phyloP scores from a whole-genome alignment of 2,797 vertebrate genomes.

The Peromyscus melanophrys region DNA sequence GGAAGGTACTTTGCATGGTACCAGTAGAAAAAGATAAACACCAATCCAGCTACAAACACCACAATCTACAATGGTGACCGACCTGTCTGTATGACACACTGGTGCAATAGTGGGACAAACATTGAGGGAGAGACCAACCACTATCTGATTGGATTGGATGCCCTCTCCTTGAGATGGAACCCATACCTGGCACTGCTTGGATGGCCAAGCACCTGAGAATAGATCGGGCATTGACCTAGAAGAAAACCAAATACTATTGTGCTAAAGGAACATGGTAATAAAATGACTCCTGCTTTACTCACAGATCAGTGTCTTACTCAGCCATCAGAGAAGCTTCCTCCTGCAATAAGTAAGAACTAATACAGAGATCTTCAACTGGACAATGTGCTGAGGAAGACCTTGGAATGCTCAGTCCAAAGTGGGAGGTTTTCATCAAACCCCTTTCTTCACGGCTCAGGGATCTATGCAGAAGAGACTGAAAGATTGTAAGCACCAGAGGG shows the following conservation, averaged over 20 bases:
- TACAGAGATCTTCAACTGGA: background rate
- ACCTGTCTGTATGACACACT: background rate
- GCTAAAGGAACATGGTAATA: background rate
- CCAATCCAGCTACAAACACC: background rate
- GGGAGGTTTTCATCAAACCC: background rate
- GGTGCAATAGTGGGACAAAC: background rate
- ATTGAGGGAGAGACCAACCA: background rate
- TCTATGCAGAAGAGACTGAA: background rate
- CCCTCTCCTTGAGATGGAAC: background rate
- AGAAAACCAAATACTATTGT: background rate
- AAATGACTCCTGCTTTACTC: background rate
- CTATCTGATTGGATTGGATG: background rate
- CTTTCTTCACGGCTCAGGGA: background rate
- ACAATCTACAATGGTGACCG: background rate
- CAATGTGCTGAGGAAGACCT: background rate
- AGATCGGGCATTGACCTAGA: background rate
- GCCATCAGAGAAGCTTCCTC: background rate
- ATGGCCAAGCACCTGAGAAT: background rate
- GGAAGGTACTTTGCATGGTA: background rate
- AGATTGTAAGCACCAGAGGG: background rate
- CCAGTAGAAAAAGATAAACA: background rate
- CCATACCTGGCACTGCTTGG: no score
- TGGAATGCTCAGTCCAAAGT: background rate
- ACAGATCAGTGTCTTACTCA: background rate
- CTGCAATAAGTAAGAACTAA: background rate